Base-by-base conservation (phyloP, 2,113 vertebrate genomes). In the Neomonachus schauinslandi region DNA sequence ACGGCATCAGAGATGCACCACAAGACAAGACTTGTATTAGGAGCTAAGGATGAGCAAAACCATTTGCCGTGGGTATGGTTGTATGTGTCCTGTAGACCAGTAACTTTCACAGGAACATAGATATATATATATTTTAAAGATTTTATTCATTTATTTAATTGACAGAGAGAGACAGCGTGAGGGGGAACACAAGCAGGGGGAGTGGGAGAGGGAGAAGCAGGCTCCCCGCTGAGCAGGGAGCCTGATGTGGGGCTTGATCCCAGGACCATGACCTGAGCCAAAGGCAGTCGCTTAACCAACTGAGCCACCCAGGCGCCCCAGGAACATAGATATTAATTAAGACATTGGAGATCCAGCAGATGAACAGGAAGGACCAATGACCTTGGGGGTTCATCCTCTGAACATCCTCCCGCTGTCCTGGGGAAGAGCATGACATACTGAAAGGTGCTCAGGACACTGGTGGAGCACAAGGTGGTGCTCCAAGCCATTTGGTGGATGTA, bases 1-100 rank as follows among this genome's bases (percentile, higher is more conserved):
- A 24, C 0, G 5, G 4, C 12, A 16, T 36, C 22, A 0, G 5
- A 7, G 55, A 10, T 0, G 1, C 13, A 63, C 14, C 12, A 24
- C 42, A n/a, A 0, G n/a, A 11, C 9, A 1, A 31, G 0, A 31
- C 42, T 24, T 31, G 1, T 1, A 5, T 0, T 5, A 15, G 0
- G 1, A 19, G 22, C 3, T 4, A 6, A 28, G 6, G 1, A 1
- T 24, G 46, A 67, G 14, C 77, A 76, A 69, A 83, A 67, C 67
- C 77, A 57, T 2, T 11, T 46, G 6, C 33, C 57, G 18, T 84
- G 36, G 0, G 57, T 65, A 24, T 13, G 0, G 16, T 11, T 89
- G 4, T 4, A 0, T 1, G 0, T 14, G 4, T 39, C 5, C 36
- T 5, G 1, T 11, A 69, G 49, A 46, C 65, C 36, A 31, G 33